Conservation (phyloP, 2,113 vertebrate genomes). For the Tetraodon nigroviridis region DNA sequence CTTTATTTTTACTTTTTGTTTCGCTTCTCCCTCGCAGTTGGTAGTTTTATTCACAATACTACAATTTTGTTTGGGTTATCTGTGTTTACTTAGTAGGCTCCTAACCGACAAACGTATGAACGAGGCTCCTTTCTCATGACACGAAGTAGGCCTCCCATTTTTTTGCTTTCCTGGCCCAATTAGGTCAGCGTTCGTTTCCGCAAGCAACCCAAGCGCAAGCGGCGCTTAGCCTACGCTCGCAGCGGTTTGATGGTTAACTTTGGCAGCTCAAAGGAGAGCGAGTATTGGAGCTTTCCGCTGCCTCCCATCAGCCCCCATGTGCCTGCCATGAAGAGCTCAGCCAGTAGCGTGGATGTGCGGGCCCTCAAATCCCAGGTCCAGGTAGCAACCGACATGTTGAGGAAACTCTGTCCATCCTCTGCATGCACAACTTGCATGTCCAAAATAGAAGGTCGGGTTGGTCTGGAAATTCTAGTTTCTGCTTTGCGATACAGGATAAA, state of each 20-base stretch:
- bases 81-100: not conserved
- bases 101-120: conserved; percentile 9
- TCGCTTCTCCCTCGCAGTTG: not conserved
- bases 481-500: conserved; percentile 3
- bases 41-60: too few species aligned
- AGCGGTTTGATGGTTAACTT: conserved; percentile 66
- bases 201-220: conserved; percentile 61
- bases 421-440: conserved; percentile 54
- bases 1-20: too few species aligned
- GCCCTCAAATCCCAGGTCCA: conserved; percentile 45
- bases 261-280: conserved; percentile 57
- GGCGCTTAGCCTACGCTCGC: conserved; percentile 71
- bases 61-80: not conserved
- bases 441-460: conserved; percentile 11
- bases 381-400: conserved; percentile 52
- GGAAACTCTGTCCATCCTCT: conserved; percentile 18
- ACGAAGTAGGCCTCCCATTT: conserved; percentile 7
- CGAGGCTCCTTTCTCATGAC: conserved; percentile 2
- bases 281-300: conserved; percentile 76
- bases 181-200: conserved; percentile 56
- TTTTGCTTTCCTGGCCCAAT: conserved; percentile 52
- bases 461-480: conserved; percentile 26
- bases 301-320: conserved; percentile 69
- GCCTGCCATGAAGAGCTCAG: conserved; percentile 34
- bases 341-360: conserved; percentile 42